Evolutionary conservation across 64 coral and sea anemone genomes (phyloP).

Genomic region (Porites lutea): DNA sequence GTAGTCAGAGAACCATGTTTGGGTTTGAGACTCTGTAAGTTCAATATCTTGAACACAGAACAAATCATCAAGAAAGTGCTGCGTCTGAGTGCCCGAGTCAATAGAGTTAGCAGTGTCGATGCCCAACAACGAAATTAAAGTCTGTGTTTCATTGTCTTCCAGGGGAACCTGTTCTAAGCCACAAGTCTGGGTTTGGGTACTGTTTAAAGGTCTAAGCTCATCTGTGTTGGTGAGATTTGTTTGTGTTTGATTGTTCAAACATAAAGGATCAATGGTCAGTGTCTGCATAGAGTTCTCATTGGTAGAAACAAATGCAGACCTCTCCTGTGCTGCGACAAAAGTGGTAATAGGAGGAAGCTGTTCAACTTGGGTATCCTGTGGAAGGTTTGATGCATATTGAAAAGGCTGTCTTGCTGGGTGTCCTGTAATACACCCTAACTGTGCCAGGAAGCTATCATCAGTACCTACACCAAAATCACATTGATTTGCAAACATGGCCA

Average conservation of each 20-base stretch:
- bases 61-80: slow-evolving; percentile 80
- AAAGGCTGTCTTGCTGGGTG: not conserved
- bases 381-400: slow-evolving; percentile 9
- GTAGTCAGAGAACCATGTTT: slow-evolving; percentile 82
- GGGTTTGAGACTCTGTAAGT: slow-evolving; percentile 87
- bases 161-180: slow-evolving; percentile 63
- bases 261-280: slow-evolving; percentile 5
- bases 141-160: slow-evolving; percentile 97
- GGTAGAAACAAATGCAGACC: slow-evolving; percentile 14
- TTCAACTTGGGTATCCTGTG: not conserved
- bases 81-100: slow-evolving; percentile 93
- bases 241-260: slow-evolving; percentile 54
- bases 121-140: slow-evolving; percentile 85
- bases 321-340: slow-evolving; percentile 14
- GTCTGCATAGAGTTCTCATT: slow-evolving; percentile 55
- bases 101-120: slow-evolving; percentile 81
- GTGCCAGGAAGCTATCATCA: slow-evolving; percentile 23
- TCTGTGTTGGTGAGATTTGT: slow-evolving; percentile 55
- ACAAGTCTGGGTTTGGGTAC: slow-evolving; percentile 82
- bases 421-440: not conserved
- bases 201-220: slow-evolving; percentile 73
- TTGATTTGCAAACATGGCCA: slow-evolving; percentile 24
- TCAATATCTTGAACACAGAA: slow-evolving; percentile 69
- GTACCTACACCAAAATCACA: slow-evolving; percentile 50
- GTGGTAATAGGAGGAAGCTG: not conserved